A percentile compares a stretch with the other conserved stretches of the same genome.
Conservation (phyloP, 2,888 invertebrate species). For the Herminia tarsipennalis region DNA sequence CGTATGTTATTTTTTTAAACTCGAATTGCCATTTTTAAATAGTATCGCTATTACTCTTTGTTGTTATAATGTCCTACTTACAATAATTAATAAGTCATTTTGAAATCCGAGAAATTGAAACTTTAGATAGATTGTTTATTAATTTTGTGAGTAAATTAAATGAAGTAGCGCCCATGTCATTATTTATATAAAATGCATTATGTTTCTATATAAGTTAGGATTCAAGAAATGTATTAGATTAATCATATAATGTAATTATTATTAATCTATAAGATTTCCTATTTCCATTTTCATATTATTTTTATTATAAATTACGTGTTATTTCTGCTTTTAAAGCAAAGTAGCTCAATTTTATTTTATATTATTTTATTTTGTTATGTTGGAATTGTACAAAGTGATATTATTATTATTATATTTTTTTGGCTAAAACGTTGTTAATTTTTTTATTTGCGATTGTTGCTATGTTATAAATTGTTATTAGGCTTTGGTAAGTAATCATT, state of each 20-base stretch:
- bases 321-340: neutral
- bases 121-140: no score
- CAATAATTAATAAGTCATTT: no score
- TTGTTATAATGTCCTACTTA: no score
- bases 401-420: neutral
- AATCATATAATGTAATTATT: neutral
- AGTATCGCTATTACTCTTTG: no score
- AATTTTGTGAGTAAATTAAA: no score
- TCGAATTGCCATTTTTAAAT: no score
- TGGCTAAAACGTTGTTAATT: neutral
- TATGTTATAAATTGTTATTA: neutral
- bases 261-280: constrained; percentile 2
- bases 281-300: neutral
- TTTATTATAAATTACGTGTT: neutral
- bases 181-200: no score
- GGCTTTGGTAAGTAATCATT: constrained; percentile 3
- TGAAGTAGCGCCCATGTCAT: no score
- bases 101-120: no score
- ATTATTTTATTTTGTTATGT: neutral
- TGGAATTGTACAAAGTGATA: constrained; percentile 1
- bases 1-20: no score
- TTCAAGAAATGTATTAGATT: neutral
- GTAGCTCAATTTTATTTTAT: constrained; percentile 5
- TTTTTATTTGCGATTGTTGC: neutral
- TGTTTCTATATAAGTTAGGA: no score